A percentile compares a stretch with the other conserved stretches of the same genome.
These are phyloP conservation scores for Callipepla californica DNA, from an alignment of 2,113 vertebrate species.

Conservation along the genomic window DNA sequence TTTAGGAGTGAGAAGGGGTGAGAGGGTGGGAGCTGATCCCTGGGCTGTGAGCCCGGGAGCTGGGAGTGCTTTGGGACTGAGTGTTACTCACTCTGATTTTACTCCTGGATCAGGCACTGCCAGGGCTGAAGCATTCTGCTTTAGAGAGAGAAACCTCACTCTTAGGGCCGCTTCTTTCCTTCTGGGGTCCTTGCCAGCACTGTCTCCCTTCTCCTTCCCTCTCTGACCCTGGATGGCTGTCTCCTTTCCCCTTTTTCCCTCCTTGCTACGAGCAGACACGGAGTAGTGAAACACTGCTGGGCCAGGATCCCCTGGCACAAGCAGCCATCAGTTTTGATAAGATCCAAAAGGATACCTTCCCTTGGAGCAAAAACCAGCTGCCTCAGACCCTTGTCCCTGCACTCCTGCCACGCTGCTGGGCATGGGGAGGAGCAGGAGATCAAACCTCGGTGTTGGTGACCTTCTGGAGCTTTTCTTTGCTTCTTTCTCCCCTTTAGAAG, in stretches of 20 bases:
- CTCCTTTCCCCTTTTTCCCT: background rate
- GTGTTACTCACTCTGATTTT: background rate
- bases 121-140: background rate
- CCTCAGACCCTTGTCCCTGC: background rate
- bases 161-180: background rate
- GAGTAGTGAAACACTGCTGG: background rate
- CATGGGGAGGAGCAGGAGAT: background rate
- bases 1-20: background rate
- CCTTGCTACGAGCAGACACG: background rate
- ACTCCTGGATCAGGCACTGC: background rate
- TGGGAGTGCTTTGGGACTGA: background rate
- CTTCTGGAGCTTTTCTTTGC: background rate
- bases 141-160: background rate
- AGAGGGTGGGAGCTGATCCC: background rate
- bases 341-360: background rate
- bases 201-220: background rate
- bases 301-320: background rate
- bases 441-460: background rate
- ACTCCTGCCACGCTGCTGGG: background rate
- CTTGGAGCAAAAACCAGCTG: background rate
- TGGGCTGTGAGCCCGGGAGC: background rate
- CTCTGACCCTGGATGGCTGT: background rate
- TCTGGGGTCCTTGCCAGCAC: background rate
- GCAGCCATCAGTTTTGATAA: background rate
- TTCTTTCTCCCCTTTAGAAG: conserved; percentile 80